Conservation (phyloP, 2,113 vertebrate genomes). For the Porphyrio hochstetteri region DNA sequence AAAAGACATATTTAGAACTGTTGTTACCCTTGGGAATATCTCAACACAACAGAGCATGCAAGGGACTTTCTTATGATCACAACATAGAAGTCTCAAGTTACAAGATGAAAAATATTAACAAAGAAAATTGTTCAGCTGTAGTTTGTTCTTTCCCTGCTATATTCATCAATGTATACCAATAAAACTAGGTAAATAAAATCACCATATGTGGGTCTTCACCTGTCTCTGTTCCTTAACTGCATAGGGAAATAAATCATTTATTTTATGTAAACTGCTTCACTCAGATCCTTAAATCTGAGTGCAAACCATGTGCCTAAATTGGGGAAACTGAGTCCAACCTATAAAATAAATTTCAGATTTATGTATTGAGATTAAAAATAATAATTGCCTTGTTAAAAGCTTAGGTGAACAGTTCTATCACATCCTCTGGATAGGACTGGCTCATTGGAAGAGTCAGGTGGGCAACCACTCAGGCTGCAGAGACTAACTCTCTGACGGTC, state of each 20-base stretch:
- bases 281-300: background rate
- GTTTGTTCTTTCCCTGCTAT: background rate
- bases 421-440: background rate
- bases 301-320: background rate
- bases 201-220: background rate
- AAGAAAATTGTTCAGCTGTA: background rate
- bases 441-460: background rate
- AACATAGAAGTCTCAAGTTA: background rate
- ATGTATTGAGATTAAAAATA: background rate
- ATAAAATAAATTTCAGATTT: background rate
- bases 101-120: background rate
- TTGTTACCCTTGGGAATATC: background rate
- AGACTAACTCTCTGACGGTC: too few relatives aligned
- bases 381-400: background rate
- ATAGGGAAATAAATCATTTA: background rate
- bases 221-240: background rate
- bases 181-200: background rate
- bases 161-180: rapidly evolving
- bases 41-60: background rate
- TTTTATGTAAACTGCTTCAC: background rate
- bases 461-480: background rate
- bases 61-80: background rate
- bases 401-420: background rate
- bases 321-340: background rate
- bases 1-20: background rate